Evolutionary conservation across 2,888 invertebrate genomes (phyloP).

Genomic region (Chymomyza amoena): DNA sequence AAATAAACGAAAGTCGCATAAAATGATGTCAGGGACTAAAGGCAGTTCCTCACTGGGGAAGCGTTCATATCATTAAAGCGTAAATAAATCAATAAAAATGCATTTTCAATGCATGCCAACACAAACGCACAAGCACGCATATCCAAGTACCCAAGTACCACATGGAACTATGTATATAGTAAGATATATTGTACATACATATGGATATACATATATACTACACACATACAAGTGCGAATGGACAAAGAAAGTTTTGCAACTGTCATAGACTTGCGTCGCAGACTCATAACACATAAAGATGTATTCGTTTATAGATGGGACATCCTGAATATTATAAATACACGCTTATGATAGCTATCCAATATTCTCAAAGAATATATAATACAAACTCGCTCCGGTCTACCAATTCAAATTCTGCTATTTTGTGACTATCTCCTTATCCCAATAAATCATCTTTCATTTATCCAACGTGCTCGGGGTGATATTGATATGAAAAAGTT

Average conservation of each 20-base stretch:
- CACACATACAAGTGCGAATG: not conserved
- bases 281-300: not conserved
- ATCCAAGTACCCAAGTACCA: not conserved
- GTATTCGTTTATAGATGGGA: too few relatives aligned
- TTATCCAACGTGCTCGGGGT: too few relatives aligned
- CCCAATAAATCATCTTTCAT: too few relatives aligned
- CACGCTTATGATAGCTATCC: too few relatives aligned
- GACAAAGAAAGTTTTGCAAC: not conserved
- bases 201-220: not conserved
- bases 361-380: too few relatives aligned
- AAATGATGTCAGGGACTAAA: slow-evolving; percentile 41
- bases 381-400: too few relatives aligned
- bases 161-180: not conserved
- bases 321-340: too few relatives aligned
- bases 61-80: slow-evolving; percentile 28
- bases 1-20: slow-evolving; percentile 1
- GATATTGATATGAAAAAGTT: slow-evolving; percentile 48
- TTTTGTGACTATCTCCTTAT: too few relatives aligned
- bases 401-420: too few relatives aligned
- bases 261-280: not conserved
- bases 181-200: not conserved
- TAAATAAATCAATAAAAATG: slow-evolving; percentile 46
- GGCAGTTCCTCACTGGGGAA: not conserved
- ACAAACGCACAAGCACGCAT: slow-evolving; percentile 8
- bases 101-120: slow-evolving; percentile 23